Percentiles rank a stretch among this genome's conserved stretches.
These are phyloP conservation scores for Darevskia mixta DNA, from an alignment of 2,797 vertebrate species.

Conservation along the genomic window DNA sequence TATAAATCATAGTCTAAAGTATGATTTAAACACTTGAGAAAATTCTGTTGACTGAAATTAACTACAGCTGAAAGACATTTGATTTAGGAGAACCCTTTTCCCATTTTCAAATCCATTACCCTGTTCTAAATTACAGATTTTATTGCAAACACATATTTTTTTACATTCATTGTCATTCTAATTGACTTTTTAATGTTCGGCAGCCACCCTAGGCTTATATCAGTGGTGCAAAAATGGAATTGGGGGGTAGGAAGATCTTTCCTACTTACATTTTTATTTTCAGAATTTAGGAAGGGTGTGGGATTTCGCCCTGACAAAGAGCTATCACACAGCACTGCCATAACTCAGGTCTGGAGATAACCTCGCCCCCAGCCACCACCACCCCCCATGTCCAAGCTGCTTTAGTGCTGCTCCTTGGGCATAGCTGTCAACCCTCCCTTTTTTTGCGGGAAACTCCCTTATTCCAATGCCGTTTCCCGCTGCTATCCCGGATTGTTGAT, in stretches of 20 bases:
- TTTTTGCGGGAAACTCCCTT: too few species aligned
- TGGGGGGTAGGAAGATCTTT: conserved; percentile 53
- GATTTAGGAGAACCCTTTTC: conserved; percentile 73
- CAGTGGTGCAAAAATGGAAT: conserved; percentile 73
- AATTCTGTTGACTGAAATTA: conserved; percentile 74
- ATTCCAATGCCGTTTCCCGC: too few species aligned
- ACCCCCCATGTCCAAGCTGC: too few species aligned
- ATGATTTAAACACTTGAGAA: conserved; percentile 66
- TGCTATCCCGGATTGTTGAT: too few species aligned
- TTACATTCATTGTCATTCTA: conserved; percentile 72
- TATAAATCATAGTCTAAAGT: conserved; percentile 70
- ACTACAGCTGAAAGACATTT: conserved; percentile 72
- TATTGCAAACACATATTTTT: conserved; percentile 72
- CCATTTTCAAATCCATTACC: conserved; percentile 72
- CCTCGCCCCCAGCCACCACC: too few species aligned
- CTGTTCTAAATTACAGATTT: conserved; percentile 71
- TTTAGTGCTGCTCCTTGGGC: too few species aligned
- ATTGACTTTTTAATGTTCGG: conserved; percentile 67
- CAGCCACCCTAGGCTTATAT: conserved; percentile 67
- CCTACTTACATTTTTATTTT: conserved; percentile 53
- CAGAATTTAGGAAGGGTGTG: too few species aligned
- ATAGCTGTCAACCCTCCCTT: too few species aligned
- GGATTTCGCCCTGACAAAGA: background rate
- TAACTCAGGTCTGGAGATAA: background rate
- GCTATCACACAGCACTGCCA: background rate